Evolutionary conservation across 2,113 vertebrate genomes (phyloP).

Genomic region (Uria lomvia): DNA sequence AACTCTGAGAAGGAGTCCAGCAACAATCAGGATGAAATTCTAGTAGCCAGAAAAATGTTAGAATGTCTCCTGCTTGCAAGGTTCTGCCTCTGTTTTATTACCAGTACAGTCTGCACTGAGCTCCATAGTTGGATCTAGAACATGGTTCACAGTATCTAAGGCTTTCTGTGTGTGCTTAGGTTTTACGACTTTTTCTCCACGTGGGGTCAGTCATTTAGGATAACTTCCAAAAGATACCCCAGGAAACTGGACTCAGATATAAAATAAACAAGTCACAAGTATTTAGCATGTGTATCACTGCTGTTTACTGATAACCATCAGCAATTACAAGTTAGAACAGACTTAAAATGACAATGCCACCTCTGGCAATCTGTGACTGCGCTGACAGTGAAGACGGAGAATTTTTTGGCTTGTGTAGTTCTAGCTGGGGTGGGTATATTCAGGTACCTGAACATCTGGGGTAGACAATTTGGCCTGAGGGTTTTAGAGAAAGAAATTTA

Average conservation of each 20-base stretch:
- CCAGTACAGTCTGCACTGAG: neutral
- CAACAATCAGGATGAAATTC: neutral
- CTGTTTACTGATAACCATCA: neutral
- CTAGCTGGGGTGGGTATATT: neutral
- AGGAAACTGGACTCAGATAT: neutral
- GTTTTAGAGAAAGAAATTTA: neutral
- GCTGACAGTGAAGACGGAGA: neutral
- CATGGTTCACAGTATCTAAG: neutral
- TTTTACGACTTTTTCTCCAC: neutral
- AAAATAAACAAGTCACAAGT: neutral
- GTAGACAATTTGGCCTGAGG: neutral
- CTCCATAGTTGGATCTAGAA: neutral
- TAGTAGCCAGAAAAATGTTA: neutral
- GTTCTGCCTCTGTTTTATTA: neutral
- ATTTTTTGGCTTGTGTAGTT: neutral
- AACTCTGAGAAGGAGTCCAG: neutral
- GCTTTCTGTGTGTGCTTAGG: neutral
- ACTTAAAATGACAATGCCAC: neutral
- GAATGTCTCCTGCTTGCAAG: neutral
- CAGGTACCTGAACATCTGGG: neutral
- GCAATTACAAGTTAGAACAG: neutral
- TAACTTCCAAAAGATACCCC: neutral
- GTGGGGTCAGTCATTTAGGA: neutral
- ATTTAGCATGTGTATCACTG: neutral
- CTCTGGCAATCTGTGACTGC: neutral